Base-by-base conservation (phyloP, 2,888 invertebrate species). In the Byasa hedistus region DNA sequence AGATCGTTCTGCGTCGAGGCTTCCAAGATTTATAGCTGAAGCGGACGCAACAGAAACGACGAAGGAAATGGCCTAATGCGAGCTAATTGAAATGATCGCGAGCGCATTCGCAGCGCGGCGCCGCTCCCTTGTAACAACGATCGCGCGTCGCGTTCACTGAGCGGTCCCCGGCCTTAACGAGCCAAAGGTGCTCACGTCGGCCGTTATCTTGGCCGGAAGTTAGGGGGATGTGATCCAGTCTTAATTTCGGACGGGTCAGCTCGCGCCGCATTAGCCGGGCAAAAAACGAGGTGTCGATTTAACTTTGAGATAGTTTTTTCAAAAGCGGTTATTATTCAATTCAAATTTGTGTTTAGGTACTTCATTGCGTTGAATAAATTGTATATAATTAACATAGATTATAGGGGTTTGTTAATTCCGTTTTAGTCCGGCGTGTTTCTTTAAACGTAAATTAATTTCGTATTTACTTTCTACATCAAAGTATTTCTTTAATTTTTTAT, bases 121-220 rank as follows among this genome's bases (percentile, higher is more conserved):
- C 3, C 39, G 39, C 10, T 36, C 36, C 36, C 15, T 15, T 3
- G 12, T 3, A 15, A 3, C 39, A 39, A 15, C 12, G 10, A 39
- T 39, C 39, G 39, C 15, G 39, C 15, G 15, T 12, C 39, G 17
- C 79, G 75, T 82, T 84, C 79, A 83, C 75, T 80, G 80, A 82
- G 81, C 80, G 82, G 81, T 81, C 81, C 83, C 80, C 80, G 83
- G 78, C 82, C 82, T 81, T 85, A 85, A 86, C 81, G 82, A 82
- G 75, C 79, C 81, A 85, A 88, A 89, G 87, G 87, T 88, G 86
- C 84, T 85, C 81, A 84, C 81, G 79, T 80, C 73, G 85, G 85
- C 84, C 81, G 84, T 87, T 88, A 89, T 89, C 89, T 88, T 71
- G 78, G 74, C 83, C 87, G 89, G 89, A 89, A 88, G 87, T 86